Evolutionary conservation across 2,888 invertebrate genomes (phyloP), one percentile per base, ranked within the genome.

Genomic region (Lepidocyrtoides sp.): DNA sequence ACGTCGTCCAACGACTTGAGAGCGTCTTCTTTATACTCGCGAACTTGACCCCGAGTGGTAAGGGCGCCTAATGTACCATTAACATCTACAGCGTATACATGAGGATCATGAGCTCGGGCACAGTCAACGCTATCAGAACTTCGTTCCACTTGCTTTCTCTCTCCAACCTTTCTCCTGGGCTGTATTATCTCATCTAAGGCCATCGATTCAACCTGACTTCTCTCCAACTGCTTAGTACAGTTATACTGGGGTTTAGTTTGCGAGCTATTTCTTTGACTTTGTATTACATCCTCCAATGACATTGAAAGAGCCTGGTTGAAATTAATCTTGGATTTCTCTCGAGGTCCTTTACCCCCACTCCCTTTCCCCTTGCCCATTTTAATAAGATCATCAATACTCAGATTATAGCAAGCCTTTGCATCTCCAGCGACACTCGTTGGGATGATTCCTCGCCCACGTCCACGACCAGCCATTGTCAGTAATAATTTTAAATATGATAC

Each of bases 1-100:
- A 85, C 41, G 0, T 26, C 41, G 20, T 85, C 85, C 20, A 85
- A 26, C 7, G 54, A 17, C 57, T 85, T 85, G n/a, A 23, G 75
- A 0, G 41, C 75, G 32, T 85, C 85, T 3, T 85, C 57, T 12
- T n/a, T 10, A n/a, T 26, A 63, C 4, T 48, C 26, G 1, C 75
- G 75, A 12, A 14, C n/a, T 32, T 32, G 29, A 1, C 32, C 66
- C 23, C 14, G 75, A 20, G 75, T 75, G 12, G 17, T 41, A 20
- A n/a, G 75, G 10, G 29, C n/a, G 2, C 66, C 66, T 2, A 66
- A n/a, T n/a, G 32, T 66, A 2, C 66, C 66, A 32, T 66, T 26
- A 1, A 29, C 26, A 12, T 26, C 29, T 1, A 63, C 29, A 1
- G 12, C 14, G 29, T 63, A 63, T n/a, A n/a, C n/a, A n/a, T n/a